Conservation (phyloP, 2,888 invertebrate genomes). For the Oegoconia quadripuncta region DNA sequence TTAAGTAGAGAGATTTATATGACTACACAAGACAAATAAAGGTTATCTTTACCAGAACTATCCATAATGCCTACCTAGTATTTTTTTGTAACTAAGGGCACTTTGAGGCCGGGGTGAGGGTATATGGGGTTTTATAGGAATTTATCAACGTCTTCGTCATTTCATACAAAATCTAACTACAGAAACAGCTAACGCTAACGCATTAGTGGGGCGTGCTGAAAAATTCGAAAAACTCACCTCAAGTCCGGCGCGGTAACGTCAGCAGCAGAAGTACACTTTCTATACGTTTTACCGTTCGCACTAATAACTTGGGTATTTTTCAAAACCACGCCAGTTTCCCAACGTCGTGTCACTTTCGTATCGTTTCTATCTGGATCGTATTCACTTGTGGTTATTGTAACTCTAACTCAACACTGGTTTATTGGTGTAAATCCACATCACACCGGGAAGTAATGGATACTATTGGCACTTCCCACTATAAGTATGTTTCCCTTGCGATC, state of each 20-base stretch:
- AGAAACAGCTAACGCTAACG: neutral
- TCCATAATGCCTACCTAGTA: too few species aligned
- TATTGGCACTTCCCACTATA: slow-evolving; percentile 55
- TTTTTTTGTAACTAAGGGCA: too few species aligned
- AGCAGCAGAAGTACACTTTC: slow-evolving; percentile 42
- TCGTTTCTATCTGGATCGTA: slow-evolving; percentile 60
- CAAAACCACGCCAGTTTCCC: slow-evolving; percentile 66
- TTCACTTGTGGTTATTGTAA: slow-evolving; percentile 75
- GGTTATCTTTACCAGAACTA: too few species aligned
- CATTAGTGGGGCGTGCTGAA: neutral
- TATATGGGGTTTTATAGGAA: too few species aligned
- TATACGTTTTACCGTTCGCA: slow-evolving; percentile 40
- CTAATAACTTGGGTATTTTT: slow-evolving; percentile 29
- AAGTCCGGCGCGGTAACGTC: slow-evolving; percentile 1
- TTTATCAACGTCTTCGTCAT: too few species aligned
- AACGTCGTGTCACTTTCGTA: slow-evolving; percentile 70
- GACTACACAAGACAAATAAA: too few species aligned
- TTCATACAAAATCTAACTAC: too few species aligned
- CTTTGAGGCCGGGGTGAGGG: too few species aligned
- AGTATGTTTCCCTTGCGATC: slow-evolving; percentile 57
- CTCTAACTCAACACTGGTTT: slow-evolving; percentile 64
- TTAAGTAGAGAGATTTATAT: too few species aligned
- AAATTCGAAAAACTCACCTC: slow-evolving; percentile 5
- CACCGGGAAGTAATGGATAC: slow-evolving; percentile 71
- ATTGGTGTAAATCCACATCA: slow-evolving; percentile 59